Conservation (phyloP, 1,140 invertebrate genomes). For the Notospermus geniculatus region DNA sequence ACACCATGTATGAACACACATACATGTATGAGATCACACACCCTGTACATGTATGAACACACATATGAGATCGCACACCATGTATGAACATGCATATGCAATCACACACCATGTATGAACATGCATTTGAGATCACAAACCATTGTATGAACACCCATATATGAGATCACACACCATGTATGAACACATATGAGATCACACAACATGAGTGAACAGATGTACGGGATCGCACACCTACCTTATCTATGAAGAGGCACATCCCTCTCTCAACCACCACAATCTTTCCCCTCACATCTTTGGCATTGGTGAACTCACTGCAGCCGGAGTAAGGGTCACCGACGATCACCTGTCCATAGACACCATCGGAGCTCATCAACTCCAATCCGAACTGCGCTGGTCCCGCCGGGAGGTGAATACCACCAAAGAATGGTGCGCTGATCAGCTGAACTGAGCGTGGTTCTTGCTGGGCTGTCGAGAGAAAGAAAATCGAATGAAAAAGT, state of each 20-base stretch:
- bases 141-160: too few species aligned
- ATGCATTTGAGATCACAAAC: too few species aligned
- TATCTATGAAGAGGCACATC: constrained; percentile 94
- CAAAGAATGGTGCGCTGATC: constrained; percentile 29
- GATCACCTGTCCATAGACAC: constrained; percentile 57
- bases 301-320: constrained; percentile 69
- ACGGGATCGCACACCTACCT: too few species aligned
- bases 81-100: too few species aligned
- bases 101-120: too few species aligned
- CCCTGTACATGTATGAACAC: too few species aligned
- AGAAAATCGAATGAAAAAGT: neutral
- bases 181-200: too few species aligned
- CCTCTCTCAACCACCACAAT: constrained; percentile 85
- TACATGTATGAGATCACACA: neutral
- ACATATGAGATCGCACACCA: too few species aligned
- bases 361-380: constrained; percentile 60
- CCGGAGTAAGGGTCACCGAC: constrained; percentile 68
- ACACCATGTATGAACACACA: too few species aligned
- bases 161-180: neutral
- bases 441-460: constrained; percentile 50
- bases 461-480: constrained; percentile 40
- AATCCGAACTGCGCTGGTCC: constrained; percentile 91
- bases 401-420: constrained; percentile 64
- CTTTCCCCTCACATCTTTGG: constrained; percentile 65
- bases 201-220: too few species aligned